Base-by-base conservation (phyloP, 2,888 invertebrate genomes). In the Tipula lateralis region DNA sequence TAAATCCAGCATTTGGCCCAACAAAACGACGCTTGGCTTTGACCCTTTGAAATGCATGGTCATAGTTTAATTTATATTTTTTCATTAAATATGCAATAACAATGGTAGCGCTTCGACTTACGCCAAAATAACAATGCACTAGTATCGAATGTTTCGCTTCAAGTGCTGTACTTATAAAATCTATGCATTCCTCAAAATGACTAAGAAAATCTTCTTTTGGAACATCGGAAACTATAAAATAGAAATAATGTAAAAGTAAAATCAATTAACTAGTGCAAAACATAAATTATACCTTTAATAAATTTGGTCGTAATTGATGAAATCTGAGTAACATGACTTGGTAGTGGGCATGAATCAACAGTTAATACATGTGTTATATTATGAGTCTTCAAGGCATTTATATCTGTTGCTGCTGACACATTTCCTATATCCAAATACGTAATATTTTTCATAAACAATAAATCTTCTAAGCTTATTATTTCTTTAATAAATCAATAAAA, bases 41-140 rank as follows among this genome's bases (percentile, higher is more conserved):
- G 0, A 96, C 95, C 86, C 90, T 87, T 81, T 93, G 92, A 85
- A 94, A 93, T 0, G 97, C 96, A 84, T 95, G 94, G 39, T 92
- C 91, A 87, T 94, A 95, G 85, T 93, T 92, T 81, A 96, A 89
- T n/a, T 93, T 90, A 88, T 96, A 93, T 87, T 95, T 96, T 88
- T 95, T 94, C 98, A 98, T 98, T 12, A 97, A 90, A 89, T 94
- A 97, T 0, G 96, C 97, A 85, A 97, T 94, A 0, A 97, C 95
- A 2, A 97, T 92, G 0, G 97, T 94, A 0, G 97, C 96, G 89
- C 97, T 97, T 84, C 98, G 92, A 0, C 97, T 98, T 2, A 97
- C 95, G 13, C 98, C 98, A 87, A 95, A 97, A 89, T 96, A 96
- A 90, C 98, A 98, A 88, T 98, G 98, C 0, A 97, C 96, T 13